Evolutionary conservation across 2,888 invertebrate species (phyloP), one percentile per base, ranked within the genome.

Genomic region (Acanthosepion pharaonis): DNA sequence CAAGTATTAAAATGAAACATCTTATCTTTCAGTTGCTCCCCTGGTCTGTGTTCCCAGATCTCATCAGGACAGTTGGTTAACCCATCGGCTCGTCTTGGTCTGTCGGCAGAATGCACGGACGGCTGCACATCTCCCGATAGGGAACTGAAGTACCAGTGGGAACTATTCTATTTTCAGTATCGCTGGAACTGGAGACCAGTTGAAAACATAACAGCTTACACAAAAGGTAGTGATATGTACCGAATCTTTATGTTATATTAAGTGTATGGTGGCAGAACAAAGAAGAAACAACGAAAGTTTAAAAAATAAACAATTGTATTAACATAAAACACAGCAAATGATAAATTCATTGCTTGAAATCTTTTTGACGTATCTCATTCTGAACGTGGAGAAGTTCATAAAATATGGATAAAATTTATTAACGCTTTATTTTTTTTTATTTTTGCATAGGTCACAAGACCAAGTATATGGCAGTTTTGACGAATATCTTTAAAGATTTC

Each of bases 161-260:
- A 95, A 92, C 91, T 96, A 78, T 96, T 94, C 94, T 94, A 95
- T 8, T 93, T 95, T 33, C 96, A 96, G 94, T 96, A 96, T 95
- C 95, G 96, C 33, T 97, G 96, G 96, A 95, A 95, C 4, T 96
- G 95, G 96, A 95, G 95, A 94, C 51, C 94, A 33, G 94, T 96
- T 5, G 92, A 94, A 2, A 94, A 95, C 33, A 95, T 95, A 0
- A 28, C 92, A 51, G 91, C 91, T 11, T 95, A 95, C 94, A 94
- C 95, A 20, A 95, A 95, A 91, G 96, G 96, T 96, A 94, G 92
- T n/a, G 28, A 42, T 15, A 93, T 33, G 42, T 6, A 25, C 20
- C 23, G 20, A 59, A 59, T 59, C 59, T 23, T 15, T 59, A 55
- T 55, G 4, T 20, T 55, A 18, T 55, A 15, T 55, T 42, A 42